Conservation (phyloP, 1,140 invertebrate species). For the Orius laevigatus region DNA sequence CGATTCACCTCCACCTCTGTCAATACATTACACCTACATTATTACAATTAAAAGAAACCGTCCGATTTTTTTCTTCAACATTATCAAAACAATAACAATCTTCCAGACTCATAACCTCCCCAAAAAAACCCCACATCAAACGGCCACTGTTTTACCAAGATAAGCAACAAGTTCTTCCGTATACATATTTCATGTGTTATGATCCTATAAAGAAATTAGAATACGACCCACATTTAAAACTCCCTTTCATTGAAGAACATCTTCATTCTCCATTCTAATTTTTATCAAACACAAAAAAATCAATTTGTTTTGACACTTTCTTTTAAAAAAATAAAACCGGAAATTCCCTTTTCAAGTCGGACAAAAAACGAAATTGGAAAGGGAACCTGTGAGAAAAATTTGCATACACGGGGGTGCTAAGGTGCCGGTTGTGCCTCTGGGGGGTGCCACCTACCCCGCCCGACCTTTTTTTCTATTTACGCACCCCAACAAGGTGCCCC, state of each 20-base stretch:
- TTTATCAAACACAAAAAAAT: constrained; percentile 5
- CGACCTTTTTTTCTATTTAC: not conserved
- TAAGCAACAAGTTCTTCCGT: constrained; percentile 11
- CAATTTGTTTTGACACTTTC: not conserved
- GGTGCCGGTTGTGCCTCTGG: constrained; percentile 2
- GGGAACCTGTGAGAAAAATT: constrained; percentile 8
- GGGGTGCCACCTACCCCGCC: not conserved
- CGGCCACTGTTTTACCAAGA: constrained; percentile 7
- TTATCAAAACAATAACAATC: constrained; percentile 2
- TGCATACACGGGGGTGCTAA: constrained; percentile 2
- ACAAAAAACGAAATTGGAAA: not conserved
- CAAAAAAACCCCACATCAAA: not conserved
- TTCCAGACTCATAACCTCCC: too few species aligned
- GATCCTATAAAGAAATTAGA: constrained; percentile 10
- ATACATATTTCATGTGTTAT: constrained; percentile 9
- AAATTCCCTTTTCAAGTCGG: not conserved
- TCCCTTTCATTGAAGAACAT: not conserved
- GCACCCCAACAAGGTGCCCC: not conserved
- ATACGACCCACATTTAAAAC: constrained; percentile 9
- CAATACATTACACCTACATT: constrained; percentile 23
- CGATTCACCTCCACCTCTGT: constrained; percentile 17
- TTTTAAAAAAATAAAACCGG: not conserved
- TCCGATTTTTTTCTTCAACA: constrained; percentile 5
- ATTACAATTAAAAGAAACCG: constrained; percentile 20
- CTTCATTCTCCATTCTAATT: not conserved